Percentiles rank a stretch among this genome's conserved stretches.
These are phyloP conservation scores for Trematocara caparti DNA, from an alignment of 2,797 vertebrate genomes.

Conservation along the genomic window DNA sequence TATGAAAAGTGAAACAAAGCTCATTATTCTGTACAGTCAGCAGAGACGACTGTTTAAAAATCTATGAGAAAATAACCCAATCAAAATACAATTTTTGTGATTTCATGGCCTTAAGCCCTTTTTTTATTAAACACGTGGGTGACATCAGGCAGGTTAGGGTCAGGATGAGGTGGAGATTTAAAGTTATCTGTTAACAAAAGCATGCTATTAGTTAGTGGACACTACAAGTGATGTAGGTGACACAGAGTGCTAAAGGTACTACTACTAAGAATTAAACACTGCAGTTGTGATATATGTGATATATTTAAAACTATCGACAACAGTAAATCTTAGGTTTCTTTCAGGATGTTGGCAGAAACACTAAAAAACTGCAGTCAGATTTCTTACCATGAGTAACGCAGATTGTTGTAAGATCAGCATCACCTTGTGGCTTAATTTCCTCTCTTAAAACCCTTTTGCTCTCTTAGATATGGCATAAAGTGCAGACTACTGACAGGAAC, in stretches of 20 bases:
- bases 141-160: not conserved
- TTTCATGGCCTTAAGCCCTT: not conserved
- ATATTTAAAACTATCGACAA: not conserved
- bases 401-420: not conserved
- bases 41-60: not conserved
- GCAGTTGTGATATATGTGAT: not conserved
- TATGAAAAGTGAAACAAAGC: not conserved
- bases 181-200: not conserved
- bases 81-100: not conserved
- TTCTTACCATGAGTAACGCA: not conserved
- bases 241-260: not conserved
- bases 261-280: not conserved
- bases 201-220: not conserved
- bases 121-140: not conserved
- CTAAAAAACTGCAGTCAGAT: not conserved
- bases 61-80: not conserved
- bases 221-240: not conserved
- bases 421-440: not conserved
- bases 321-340: not conserved
- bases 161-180: not conserved
- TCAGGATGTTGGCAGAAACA: not conserved
- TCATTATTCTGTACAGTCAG: not conserved
- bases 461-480: not conserved
- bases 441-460: not conserved
- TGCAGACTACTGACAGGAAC: not conserved